A percentile compares a stretch with the other conserved stretches of the same genome.
These are phyloP conservation scores for Empidonax traillii DNA, from an alignment of 2,113 vertebrate genomes.

Conservation along the genomic window DNA sequence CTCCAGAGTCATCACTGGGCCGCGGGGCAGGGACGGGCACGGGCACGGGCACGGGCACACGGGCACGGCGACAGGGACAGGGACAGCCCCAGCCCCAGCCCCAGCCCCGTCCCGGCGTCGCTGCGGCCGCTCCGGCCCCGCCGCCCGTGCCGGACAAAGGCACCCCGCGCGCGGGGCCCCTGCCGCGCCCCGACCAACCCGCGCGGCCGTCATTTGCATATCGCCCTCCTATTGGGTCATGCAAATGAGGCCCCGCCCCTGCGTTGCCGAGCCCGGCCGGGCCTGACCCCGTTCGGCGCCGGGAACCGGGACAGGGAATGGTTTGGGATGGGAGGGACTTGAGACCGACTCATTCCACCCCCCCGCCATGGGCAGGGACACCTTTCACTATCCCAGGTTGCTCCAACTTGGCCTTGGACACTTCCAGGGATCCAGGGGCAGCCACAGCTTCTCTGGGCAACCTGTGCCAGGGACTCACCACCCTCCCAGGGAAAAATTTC, in stretches of 20 bases:
- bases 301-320: too few species aligned
- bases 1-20: conserved; percentile 71
- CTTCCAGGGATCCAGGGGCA: background rate
- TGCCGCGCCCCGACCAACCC: conserved; percentile 49
- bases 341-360: too few species aligned
- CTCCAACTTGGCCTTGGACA: background rate
- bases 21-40: background rate
- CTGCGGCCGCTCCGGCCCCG: background rate
- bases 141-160: conserved; percentile 64
- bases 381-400: accelerated
- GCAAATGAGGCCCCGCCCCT: conserved; percentile 10
- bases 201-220: conserved; percentile 48
- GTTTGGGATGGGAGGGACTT: background rate
- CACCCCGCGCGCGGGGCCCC: conserved; percentile 13
- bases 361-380: too few species aligned
- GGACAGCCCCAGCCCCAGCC: background rate
- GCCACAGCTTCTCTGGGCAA: background rate
- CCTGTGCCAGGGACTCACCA: background rate
- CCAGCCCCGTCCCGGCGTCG: background rate
- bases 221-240: conserved; percentile 31
- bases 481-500: background rate
- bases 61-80: background rate
- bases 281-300: background rate
- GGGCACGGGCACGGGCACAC: background rate
- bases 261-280: accelerated